Base-by-base conservation (phyloP, 2,797 vertebrate species). In the Choloepus didactylus region DNA sequence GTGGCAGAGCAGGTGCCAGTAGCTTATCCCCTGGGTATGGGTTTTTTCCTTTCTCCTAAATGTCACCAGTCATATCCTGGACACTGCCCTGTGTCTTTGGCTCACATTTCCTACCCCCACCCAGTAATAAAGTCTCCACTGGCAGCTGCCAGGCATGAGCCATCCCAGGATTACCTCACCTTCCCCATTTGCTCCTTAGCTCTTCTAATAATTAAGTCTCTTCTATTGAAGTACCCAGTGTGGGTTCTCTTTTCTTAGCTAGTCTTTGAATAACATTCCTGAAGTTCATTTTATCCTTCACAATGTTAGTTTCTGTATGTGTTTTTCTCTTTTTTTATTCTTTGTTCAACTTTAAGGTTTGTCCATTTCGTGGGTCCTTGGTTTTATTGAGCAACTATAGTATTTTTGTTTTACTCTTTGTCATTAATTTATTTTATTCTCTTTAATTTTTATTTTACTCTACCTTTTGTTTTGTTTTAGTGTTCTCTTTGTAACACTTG, bases 381-480 rank as follows among this genome's bases (percentile, higher is more conserved):
- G 23, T 89, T 92, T 59, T 59, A 38, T 76, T 35, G 41, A 80
- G 54, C 35, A 64, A 16, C 12, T 67, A 14, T 72, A 46, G 66
- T 64, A 10, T 54, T 85, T 90, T 70, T 41, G 19, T 90, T 83
- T 87, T 27, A 73, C 29, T 46, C n/a, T 59, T 60, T 80, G 91
- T 77, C 49, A 83, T 49, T 90, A 60, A 16, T 51, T 66, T 59
- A 9, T 46, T 29, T 69, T 79, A 73, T 44, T 85, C 41, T 27
- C 31, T 88, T 69, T 44, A 90, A 86, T 35, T 69, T 93, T 76
- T 81, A 10, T 86, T 86, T 87, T 67, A 44, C 4, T 86, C 29
- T 54, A 27, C 31, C 79, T 91, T 75, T 54, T 81, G 49, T 29
- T 88, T 70, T 84, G 72, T 54, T 87, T 79, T 80, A 64, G 31